A percentile compares a stretch with the other conserved stretches of the same genome.
Conservation (phyloP, 2,113 vertebrate genomes). For the Sphaerodactylus townsendi region DNA sequence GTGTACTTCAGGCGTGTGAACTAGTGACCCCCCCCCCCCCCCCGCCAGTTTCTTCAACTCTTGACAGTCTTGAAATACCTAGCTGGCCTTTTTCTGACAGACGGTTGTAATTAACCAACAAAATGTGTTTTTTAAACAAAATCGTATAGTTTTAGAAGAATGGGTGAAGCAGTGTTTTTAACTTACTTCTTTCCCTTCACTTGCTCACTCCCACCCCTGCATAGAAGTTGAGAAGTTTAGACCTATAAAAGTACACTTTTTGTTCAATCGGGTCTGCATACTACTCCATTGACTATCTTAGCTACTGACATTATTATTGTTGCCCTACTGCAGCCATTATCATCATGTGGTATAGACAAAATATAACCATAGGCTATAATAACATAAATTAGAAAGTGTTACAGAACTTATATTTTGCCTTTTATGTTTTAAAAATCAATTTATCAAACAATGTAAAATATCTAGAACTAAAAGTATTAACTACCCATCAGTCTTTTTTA, state of each 20-base stretch:
- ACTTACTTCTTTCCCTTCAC: not conserved
- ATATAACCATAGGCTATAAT: not conserved
- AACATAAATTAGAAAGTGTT: not conserved
- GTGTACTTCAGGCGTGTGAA: not conserved
- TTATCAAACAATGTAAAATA: not conserved
- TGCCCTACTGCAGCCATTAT: not conserved
- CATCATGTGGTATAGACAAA: not conserved
- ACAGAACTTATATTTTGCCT: not conserved
- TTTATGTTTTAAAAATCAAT: not conserved
- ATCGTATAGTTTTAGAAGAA: not conserved
- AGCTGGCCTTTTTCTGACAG: accelerated
- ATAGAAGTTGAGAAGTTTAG: not conserved
- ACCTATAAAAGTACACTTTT: not conserved
- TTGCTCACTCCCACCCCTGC: not conserved
- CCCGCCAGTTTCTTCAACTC: not conserved
- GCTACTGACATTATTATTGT: not conserved
- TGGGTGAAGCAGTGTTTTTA: not conserved
- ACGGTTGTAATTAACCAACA: not conserved
- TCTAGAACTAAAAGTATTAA: not conserved
- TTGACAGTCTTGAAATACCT: not conserved
- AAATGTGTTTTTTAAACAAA: not conserved
- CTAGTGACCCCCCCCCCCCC: not conserved
- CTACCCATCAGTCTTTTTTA: not conserved
- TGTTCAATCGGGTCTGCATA: not conserved
- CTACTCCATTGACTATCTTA: not conserved